Base-by-base conservation (phyloP, 2,113 vertebrate species). In the Petroica traversi region DNA sequence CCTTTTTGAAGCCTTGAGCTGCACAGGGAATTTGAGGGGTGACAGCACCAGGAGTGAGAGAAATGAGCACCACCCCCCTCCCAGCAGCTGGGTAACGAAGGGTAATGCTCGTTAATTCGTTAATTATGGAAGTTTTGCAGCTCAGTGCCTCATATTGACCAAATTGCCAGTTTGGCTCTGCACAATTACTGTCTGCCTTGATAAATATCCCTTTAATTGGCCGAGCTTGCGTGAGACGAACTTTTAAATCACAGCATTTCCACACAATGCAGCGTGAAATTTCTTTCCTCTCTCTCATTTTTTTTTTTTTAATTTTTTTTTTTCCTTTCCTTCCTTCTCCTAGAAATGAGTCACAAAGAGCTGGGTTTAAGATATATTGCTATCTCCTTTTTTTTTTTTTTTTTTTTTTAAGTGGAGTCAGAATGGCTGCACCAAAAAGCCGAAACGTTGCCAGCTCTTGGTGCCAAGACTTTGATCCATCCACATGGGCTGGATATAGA, bases 391-490 rank as follows among this genome's bases (percentile, higher is more conserved):
- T 40, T 40, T 40, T 40, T 40, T 40, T 40, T 40, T 40, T 40
- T 40, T 40, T 40, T 40, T 40, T 41, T 96, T 93, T 82, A 87
- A 96, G 82, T 55, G 93, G 93, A 96, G 89, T 85, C 90, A 90
- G 73, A 89, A 46, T 72, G 90, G 81, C 97, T 97, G 75, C 84
- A 68, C 83, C 72, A 48, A 63, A 48, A 63, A 88, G 58, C 62
- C 80, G 58, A 79, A 76, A 55, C 5, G 11, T 67, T 93, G 95
- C 90, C 95, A 84, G 88, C 63, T 26, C 88, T 85, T 79, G 90
- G 92, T 95, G 93, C 96, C 97, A 89, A 77, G 84, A 68, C 95
- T 97, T 95, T 97, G 97, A 98, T 97, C 97, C 96, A 85, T 92
- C 33, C 87, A 84, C 96, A 79, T 69, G 94, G 96, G 97, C 95